phyloP scores from a whole-genome alignment of 2,888 invertebrate species.

The Dasysyrphus tricinctus region DNA sequence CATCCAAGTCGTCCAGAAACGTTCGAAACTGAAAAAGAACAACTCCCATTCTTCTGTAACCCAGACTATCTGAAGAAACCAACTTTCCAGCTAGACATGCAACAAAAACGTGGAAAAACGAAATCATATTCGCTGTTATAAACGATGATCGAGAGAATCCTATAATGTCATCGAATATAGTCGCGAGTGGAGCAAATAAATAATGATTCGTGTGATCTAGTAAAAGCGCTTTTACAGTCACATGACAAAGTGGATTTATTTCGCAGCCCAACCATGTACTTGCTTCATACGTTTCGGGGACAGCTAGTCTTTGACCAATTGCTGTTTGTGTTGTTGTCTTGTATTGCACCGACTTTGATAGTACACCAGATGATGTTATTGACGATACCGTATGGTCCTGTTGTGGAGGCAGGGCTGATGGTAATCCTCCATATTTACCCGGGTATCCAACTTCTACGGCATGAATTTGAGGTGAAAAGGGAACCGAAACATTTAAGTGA shows the following conservation, averaged over 20 bases:
- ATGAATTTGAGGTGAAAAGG: constrained; percentile 38
- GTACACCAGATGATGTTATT: constrained; percentile 37
- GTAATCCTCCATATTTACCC: constrained; percentile 33
- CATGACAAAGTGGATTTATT: constrained; percentile 90
- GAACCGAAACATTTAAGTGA: constrained; percentile 80
- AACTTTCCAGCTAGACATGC: constrained; percentile 90
- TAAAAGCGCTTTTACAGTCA: constrained; percentile 92
- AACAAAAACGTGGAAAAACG: constrained; percentile 90
- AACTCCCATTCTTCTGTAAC: constrained; percentile 89
- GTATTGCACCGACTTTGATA: constrained; percentile 49
- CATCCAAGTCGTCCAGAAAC: constrained; percentile 93
- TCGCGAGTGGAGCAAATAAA: constrained; percentile 91
- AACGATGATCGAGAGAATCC: constrained; percentile 86
- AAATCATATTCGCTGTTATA: constrained; percentile 93
- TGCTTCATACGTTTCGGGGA: constrained; percentile 78
- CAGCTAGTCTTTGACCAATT: constrained; percentile 42
- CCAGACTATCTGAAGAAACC: constrained; percentile 89
- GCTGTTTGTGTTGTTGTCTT: constrained; percentile 68
- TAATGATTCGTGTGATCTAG: constrained; percentile 94
- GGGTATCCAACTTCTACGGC: constrained; percentile 24
- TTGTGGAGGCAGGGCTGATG: constrained; percentile 49
- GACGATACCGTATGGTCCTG: constrained; percentile 20
- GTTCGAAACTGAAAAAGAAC: constrained; percentile 91
- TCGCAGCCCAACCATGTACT: constrained; percentile 86
- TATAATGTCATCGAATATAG: constrained; percentile 87